A percentile compares a stretch with the other conserved stretches of the same genome.
Conservation (phyloP, 2,113 vertebrate species). For the Galemys pyrenaicus region DNA sequence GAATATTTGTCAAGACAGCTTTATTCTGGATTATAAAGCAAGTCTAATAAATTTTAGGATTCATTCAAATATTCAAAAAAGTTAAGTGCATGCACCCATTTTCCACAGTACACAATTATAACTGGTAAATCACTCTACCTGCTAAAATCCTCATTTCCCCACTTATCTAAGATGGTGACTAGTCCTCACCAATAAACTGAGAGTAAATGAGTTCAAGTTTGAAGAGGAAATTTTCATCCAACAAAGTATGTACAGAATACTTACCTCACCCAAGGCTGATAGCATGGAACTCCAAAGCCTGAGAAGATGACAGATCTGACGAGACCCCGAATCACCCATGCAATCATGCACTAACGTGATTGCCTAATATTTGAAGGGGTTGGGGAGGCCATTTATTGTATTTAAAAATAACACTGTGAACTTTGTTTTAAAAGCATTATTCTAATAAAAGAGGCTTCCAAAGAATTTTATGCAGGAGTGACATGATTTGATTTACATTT, state of each 20-base stretch:
- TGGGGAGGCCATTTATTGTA: not conserved
- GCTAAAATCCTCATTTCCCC: not conserved
- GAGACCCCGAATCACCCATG: not conserved
- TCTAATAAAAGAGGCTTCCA: not conserved
- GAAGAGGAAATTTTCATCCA: not conserved
- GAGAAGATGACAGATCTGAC: not conserved
- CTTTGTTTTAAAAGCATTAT: slow-evolving; percentile 41
- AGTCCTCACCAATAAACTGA: not conserved
- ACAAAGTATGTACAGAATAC: not conserved
- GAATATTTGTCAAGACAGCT: not conserved
- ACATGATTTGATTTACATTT: slow-evolving; percentile 42
- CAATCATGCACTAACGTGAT: not conserved
- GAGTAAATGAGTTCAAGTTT: not conserved
- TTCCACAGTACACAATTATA: not conserved
- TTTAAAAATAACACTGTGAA: not conserved
- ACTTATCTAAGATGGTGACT: not conserved
- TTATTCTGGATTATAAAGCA: not conserved
- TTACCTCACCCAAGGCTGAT: not conserved
- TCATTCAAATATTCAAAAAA: not conserved
- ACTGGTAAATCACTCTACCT: not conserved
- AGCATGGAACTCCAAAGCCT: not conserved
- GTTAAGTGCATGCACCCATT: not conserved
- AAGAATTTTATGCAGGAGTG: not conserved
- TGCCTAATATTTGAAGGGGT: not conserved
- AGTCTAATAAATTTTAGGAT: not conserved